Evolutionary conservation across 2,888 invertebrate genomes (phyloP), one percentile per base, ranked within the genome.

Genomic region (Craniophora ligustri): DNA sequence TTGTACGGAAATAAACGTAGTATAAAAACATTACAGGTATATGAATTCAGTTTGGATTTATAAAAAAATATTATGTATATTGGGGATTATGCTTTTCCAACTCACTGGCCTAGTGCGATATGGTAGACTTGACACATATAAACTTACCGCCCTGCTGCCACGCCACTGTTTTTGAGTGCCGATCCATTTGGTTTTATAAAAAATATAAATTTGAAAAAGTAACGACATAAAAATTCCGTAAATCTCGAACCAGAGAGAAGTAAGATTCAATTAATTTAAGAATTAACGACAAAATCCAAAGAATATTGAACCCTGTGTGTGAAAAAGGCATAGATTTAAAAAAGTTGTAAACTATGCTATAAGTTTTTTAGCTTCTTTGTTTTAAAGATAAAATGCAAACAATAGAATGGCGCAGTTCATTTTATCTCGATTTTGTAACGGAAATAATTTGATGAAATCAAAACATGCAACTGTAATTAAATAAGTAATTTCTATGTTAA

Each of bases 301-400:
- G 30, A 19, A 48, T 40, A 63, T 47, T 60, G 32, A 45, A 13
- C 46, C 66, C 53, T 60, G 60, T 48, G 61, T 54, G 63, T 66
- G 45, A 67, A 41, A 38, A 45, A 48, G 42, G 35, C 44, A 54
- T 41, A 30, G 28, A 42, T 53, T 58, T 50, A 21, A 60, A 60
- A 44, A 48, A 34, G 36, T 45, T 31, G 16, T 41, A 30, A 62
- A 65, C 39, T 31, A 44, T 47, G 47, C 53, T 21, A 32, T 15
- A 44, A 39, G 13, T 39, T 45, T 59, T 60, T 66, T 41, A 31
- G 51, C 49, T 55, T 53, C 56, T 39, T 66, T 13, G 16, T 11
- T 26, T 26, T 10, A 18, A 42, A 50, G 50, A 62, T 71, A 67
- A 67, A 67, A 16, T 54, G 15, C 36, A 57, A 45, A 66, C 67